Evolutionary conservation across 2,888 invertebrate species (phyloP).

Genomic region (Biston stratarius): DNA sequence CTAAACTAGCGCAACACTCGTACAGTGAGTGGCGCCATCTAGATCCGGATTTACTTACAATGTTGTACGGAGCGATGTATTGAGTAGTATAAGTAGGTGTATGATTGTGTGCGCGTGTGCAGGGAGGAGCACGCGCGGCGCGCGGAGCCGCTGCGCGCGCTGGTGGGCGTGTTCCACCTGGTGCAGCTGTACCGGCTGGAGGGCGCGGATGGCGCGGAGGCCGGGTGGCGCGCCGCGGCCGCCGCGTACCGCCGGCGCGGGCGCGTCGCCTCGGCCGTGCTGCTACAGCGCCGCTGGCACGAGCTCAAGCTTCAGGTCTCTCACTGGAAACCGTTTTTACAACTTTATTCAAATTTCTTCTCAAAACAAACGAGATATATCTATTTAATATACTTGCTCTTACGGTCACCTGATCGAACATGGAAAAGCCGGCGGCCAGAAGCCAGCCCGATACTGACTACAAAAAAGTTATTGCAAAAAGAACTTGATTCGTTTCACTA

Average conservation of each 20-base stretch:
- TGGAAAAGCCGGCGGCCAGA: too few relatives aligned
- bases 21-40: not conserved
- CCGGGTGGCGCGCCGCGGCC: conserved; percentile 14
- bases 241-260: conserved; percentile 19
- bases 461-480: too few relatives aligned
- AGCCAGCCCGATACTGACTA: too few relatives aligned
- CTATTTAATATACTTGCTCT: too few relatives aligned
- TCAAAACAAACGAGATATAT: too few relatives aligned
- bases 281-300: conserved; percentile 61
- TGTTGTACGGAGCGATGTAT: not conserved
- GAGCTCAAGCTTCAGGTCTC: conserved; percentile 48
- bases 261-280: conserved; percentile 43
- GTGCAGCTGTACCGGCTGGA: conserved; percentile 48
- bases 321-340: too few relatives aligned
- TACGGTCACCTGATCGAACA: too few relatives aligned
- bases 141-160: conserved; percentile 42
- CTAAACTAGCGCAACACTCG: too few relatives aligned
- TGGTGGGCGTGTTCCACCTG: conserved; percentile 49
- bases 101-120: not conserved
- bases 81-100: not conserved
- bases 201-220: conserved; percentile 27
- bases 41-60: not conserved
- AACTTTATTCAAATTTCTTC: too few relatives aligned
- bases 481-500: too few relatives aligned
- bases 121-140: conserved; percentile 10